These are phyloP conservation scores for Seira musarum DNA, from an alignment of 2,888 invertebrate genomes.

Conservation along the genomic window DNA sequence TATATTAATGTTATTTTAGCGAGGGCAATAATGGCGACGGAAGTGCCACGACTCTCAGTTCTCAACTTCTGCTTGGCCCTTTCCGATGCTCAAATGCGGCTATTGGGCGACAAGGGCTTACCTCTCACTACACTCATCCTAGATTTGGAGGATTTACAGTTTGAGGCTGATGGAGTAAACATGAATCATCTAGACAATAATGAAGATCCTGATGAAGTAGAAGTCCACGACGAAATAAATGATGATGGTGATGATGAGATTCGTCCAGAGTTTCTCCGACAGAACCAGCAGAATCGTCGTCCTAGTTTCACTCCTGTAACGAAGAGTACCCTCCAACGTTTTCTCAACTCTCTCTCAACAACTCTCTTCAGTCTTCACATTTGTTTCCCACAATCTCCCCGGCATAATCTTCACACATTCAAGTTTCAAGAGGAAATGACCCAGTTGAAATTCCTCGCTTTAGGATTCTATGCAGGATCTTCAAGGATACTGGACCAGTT, in stretches of 20 bases:
- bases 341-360: conserved; percentile 31
- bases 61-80: conserved; percentile 61
- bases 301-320: conserved; percentile 47
- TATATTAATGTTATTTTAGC: conserved; percentile 60
- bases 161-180: neutral
- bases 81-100: conserved; percentile 48
- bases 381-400: conserved; percentile 54
- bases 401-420: conserved; percentile 52
- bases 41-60: conserved; percentile 33
- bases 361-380: conserved; percentile 54
- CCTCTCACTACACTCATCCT: conserved; percentile 54
- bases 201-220: conserved; percentile 20
- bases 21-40: conserved; percentile 40
- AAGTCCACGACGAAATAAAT: conserved; percentile 15
- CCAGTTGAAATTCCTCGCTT: conserved; percentile 48
- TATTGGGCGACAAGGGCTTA: conserved; percentile 36
- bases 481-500: conserved; percentile 55
- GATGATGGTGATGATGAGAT: conserved; percentile 12
- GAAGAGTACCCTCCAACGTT: conserved; percentile 37
- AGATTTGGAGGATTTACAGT: conserved; percentile 57
- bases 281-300: conserved; percentile 50
- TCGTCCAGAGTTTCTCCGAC: conserved; percentile 35
- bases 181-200: conserved; percentile 17
- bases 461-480: conserved; percentile 54
- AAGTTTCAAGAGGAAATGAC: conserved; percentile 53